A percentile compares a stretch with the other conserved stretches of the same genome.
These are phyloP conservation scores for Arothron firmamentum DNA, from an alignment of 2,113 vertebrate species.

Conservation along the genomic window DNA sequence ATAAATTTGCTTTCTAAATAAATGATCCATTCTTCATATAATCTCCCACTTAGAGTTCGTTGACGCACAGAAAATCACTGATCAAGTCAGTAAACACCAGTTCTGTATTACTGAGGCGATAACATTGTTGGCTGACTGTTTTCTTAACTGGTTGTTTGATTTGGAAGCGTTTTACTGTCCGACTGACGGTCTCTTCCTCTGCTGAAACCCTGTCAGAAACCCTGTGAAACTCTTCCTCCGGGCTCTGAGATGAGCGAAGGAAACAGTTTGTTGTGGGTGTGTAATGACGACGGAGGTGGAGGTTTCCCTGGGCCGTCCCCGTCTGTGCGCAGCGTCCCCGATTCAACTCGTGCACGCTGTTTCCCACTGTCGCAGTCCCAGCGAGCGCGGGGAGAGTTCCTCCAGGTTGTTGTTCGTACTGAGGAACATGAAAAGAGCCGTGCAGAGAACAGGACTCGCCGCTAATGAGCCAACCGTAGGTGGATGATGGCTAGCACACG, in stretches of 20 bases:
- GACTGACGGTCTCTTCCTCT: too few relatives aligned
- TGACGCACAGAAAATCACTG: too few relatives aligned
- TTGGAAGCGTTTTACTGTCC: too few relatives aligned
- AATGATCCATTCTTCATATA: too few relatives aligned
- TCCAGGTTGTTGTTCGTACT: constrained; percentile 40
- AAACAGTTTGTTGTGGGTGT: not conserved
- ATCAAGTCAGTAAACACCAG: too few relatives aligned
- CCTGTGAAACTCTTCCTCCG: too few relatives aligned
- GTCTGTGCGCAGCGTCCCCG: constrained; percentile 19
- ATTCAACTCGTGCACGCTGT: constrained; percentile 31
- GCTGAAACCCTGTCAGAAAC: too few relatives aligned
- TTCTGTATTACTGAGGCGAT: too few relatives aligned
- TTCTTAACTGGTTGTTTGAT: too few relatives aligned
- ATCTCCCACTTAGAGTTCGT: too few relatives aligned
- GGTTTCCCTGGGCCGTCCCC: constrained; percentile 22
- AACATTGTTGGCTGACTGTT: too few relatives aligned
- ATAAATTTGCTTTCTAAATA: too few relatives aligned
- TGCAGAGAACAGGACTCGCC: constrained; percentile 40
- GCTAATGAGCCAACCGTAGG: constrained; percentile 63
- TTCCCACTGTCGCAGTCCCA: constrained; percentile 17
- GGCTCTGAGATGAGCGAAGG: not conserved
- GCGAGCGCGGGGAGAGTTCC: constrained; percentile 20
- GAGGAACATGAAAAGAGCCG: constrained; percentile 57
- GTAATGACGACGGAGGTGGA: constrained; percentile 6
- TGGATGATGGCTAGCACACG: constrained; percentile 57